These are phyloP conservation scores for Pristionchus pacificus DNA, from an alignment of 1,140 invertebrate genomes.

Conservation along the genomic window DNA sequence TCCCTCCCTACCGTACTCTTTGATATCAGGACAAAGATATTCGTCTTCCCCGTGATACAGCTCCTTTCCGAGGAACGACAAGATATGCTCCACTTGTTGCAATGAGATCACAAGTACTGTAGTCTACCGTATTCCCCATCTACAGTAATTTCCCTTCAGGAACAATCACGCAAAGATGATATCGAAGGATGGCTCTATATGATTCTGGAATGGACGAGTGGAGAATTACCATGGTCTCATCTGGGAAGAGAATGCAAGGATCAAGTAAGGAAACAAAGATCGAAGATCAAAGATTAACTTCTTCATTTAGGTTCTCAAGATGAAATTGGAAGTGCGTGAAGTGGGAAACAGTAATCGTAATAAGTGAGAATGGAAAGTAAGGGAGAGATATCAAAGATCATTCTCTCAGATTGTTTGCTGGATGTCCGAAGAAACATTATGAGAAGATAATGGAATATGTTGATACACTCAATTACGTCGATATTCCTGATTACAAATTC, in stretches of 20 bases:
- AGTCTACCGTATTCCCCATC: neutral
- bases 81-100: neutral
- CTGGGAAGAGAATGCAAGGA: neutral
- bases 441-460: neutral
- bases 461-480: neutral
- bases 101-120: neutral
- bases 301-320: neutral
- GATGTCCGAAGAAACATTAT: neutral
- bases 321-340: neutral
- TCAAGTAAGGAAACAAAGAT: neutral
- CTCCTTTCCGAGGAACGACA: neutral
- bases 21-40: neutral
- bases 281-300: neutral
- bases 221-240: neutral
- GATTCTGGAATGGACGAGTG: neutral
- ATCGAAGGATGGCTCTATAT: neutral
- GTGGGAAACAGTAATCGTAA: neutral
- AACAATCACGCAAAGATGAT: neutral
- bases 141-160: neutral
- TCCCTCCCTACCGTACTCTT: neutral
- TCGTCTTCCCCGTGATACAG: neutral
- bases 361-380: too few relatives aligned
- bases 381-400: neutral
- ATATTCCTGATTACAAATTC: neutral
- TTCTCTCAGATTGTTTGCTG: neutral